Percentiles rank a stretch among this genome's conserved stretches.
phyloP scores from a whole-genome alignment of 2,113 vertebrate genomes.

The Burhinus oedicnemus region DNA sequence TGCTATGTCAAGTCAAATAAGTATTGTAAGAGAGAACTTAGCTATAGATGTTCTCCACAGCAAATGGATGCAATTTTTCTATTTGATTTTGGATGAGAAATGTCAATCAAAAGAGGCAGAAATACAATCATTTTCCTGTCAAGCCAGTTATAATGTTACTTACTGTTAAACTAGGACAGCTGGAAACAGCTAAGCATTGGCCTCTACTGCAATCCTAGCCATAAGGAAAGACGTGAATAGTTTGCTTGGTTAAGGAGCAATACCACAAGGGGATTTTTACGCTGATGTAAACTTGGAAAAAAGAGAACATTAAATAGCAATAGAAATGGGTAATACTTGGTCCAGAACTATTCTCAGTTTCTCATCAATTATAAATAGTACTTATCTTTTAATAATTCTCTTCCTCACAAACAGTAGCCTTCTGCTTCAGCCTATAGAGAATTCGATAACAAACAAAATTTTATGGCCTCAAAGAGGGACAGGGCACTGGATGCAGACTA shows the following conservation, averaged over 20 bases:
- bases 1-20: background rate
- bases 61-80: background rate
- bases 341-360: background rate
- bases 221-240: background rate
- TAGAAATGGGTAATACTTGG: background rate
- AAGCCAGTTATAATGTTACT: background rate
- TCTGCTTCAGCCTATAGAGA: background rate
- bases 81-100: background rate
- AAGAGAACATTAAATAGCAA: slow-evolving; percentile 10
- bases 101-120: background rate
- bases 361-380: background rate
- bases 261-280: slow-evolving; percentile 48
- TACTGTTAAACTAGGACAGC: background rate
- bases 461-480: background rate
- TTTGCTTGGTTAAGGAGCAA: slow-evolving; percentile 32
- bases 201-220: background rate
- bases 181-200: background rate
- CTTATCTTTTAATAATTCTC: background rate
- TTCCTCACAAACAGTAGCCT: background rate
- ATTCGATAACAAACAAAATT: background rate
- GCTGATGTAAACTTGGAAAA: slow-evolving; percentile 47
- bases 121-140: background rate
- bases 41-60: background rate
- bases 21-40: background rate
- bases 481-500: background rate